phyloP scores from a whole-genome alignment of 2,797 vertebrate species.

The Sebastes hubbsi region DNA sequence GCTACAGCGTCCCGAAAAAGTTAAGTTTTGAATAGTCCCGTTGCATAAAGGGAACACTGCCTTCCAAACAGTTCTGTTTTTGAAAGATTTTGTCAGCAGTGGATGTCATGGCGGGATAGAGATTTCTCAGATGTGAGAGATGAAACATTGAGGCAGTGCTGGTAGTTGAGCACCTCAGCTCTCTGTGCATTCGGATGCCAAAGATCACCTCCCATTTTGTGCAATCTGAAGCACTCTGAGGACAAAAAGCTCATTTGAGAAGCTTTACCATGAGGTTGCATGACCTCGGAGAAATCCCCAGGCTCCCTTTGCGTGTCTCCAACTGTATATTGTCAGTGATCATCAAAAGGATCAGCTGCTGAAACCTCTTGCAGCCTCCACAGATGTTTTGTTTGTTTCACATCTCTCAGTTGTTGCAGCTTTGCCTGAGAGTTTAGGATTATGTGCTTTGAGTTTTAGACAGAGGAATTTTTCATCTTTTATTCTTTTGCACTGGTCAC shows the following conservation, averaged over 20 bases:
- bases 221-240: slow-evolving; percentile 30
- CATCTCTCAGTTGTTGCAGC: not conserved
- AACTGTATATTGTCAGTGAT: not conserved
- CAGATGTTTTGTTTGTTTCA: slow-evolving; percentile 30
- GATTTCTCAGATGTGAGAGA: slow-evolving; percentile 26
- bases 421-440: slow-evolving; percentile 30
- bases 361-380: not conserved
- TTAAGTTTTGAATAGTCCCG: slow-evolving; percentile 9
- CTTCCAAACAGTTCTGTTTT: slow-evolving; percentile 17
- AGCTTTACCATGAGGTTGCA: slow-evolving; percentile 19
- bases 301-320: not conserved
- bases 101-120: slow-evolving; percentile 10
- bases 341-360: not conserved
- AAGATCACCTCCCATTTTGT: slow-evolving; percentile 43
- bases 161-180: slow-evolving; percentile 20
- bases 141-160: slow-evolving; percentile 33
- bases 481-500: slow-evolving; percentile 11
- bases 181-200: slow-evolving; percentile 37
- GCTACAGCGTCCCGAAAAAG: slow-evolving; percentile 2
- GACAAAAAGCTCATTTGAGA: slow-evolving; percentile 24
- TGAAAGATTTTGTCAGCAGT: slow-evolving; percentile 16
- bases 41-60: slow-evolving; percentile 9
- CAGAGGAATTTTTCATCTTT: slow-evolving; percentile 22
- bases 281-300: slow-evolving; percentile 25
- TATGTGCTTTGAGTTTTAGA: slow-evolving; percentile 38